These are phyloP conservation scores for Medauroidea extradentata DNA, from an alignment of 1,140 invertebrate genomes.

Conservation along the genomic window DNA sequence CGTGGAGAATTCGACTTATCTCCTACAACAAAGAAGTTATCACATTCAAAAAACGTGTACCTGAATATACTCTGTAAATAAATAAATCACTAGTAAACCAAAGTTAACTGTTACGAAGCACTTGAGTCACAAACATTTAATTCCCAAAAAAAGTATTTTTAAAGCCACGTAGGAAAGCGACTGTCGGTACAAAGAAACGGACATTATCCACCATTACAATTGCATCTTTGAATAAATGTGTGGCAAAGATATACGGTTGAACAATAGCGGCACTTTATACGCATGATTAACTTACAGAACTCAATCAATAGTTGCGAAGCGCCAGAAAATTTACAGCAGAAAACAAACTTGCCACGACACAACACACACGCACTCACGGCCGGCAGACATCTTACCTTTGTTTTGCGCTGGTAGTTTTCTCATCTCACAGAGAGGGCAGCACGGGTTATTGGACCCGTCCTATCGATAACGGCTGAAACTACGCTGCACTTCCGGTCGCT, in stretches of 20 bases:
- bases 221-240: no score
- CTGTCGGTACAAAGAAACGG: background rate
- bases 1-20: constrained; percentile 52
- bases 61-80: no score
- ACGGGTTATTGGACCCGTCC: constrained; percentile 6
- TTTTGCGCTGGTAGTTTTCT: constrained; percentile 45
- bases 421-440: constrained; percentile 42
- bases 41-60: no score
- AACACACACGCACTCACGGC: background rate
- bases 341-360: background rate
- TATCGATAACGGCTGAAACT: background rate
- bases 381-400: constrained; percentile 36
- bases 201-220: background rate
- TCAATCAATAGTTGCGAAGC: no score
- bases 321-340: no score
- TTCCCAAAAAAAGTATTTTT: no score
- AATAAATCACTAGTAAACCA: no score
- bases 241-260: no score
- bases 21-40: constrained; percentile 32
- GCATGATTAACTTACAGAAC: no score
- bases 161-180: background rate
- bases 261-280: no score
- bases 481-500: background rate
- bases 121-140: no score
- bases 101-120: no score